Percentiles rank a stretch among this genome's conserved stretches.
Evolutionary conservation across 2,888 invertebrate species (phyloP).

Genomic region (Trachelus troglodyta): DNA sequence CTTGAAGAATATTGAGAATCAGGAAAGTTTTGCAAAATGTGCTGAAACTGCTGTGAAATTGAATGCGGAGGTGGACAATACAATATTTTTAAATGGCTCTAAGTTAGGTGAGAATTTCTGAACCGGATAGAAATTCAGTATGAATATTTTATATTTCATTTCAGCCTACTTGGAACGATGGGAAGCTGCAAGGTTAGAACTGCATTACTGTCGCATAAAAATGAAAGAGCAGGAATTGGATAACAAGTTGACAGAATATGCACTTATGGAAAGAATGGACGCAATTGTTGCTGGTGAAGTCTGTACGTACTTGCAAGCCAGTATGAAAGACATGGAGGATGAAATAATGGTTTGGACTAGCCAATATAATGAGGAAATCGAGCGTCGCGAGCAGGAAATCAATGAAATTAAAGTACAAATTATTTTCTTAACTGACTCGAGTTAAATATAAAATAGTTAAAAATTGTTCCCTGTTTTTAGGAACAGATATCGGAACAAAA

Average conservation of each 20-base stretch:
- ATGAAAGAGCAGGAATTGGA: constrained; percentile 35
- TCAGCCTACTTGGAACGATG: constrained; percentile 46
- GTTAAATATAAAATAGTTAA: neutral
- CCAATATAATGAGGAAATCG: constrained; percentile 45
- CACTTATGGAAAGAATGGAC: constrained; percentile 32
- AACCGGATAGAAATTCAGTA: neutral
- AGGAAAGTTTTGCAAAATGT: constrained; percentile 27
- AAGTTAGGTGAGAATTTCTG: constrained; percentile 35
- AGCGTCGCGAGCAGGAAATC: constrained; percentile 40
- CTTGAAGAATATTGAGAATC: constrained; percentile 32
- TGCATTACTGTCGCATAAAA: constrained; percentile 38
- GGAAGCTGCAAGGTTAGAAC: constrained; percentile 48
- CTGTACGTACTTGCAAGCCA: constrained; percentile 29
- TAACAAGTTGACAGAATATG: constrained; percentile 34
- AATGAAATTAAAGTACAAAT: constrained; percentile 33
- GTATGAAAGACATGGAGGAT: constrained; percentile 39
- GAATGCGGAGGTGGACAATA: constrained; percentile 38
- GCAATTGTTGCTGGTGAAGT: constrained; percentile 40
- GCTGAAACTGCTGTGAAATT: constrained; percentile 27
- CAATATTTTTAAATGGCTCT: constrained; percentile 33
- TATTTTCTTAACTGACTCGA: neutral
- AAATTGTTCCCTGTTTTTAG: constrained; percentile 25
- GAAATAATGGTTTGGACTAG: constrained; percentile 42
- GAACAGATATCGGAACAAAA: constrained; percentile 43
- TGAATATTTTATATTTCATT: neutral